Conservation (phyloP, 2,113 vertebrate genomes). For the Phylloscopus trochiloides region DNA sequence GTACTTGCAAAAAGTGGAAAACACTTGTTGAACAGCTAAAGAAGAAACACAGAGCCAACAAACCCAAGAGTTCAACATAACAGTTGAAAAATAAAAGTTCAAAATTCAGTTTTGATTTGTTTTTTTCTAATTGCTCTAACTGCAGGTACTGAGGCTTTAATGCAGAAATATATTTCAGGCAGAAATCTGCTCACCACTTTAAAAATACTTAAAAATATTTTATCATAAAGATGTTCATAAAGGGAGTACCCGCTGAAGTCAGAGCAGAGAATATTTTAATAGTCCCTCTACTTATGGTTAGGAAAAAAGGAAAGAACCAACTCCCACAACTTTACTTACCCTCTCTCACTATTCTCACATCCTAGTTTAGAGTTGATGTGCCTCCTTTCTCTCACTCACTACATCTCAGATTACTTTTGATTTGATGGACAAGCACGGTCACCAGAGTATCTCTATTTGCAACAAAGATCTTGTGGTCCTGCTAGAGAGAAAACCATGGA, state of each 20-base stretch:
- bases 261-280: not conserved
- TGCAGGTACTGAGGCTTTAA: not conserved
- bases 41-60: not conserved
- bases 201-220: not conserved
- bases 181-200: not conserved
- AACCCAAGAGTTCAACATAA: not conserved
- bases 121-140: slow-evolving; percentile 8
- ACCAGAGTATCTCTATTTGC: not conserved
- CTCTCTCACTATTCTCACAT: not conserved
- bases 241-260: not conserved
- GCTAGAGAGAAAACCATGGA: not conserved
- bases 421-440: not conserved
- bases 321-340: not conserved
- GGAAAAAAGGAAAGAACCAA: not conserved
- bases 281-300: not conserved
- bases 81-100: not conserved
- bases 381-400: not conserved
- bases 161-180: not conserved
- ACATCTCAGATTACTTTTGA: not conserved
- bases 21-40: not conserved
- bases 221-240: not conserved
- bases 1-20: not conserved
- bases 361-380: not conserved
- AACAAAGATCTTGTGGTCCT: not conserved
- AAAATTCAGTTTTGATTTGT: slow-evolving; percentile 4